Evolutionary conservation across 2,113 vertebrate genomes (phyloP), one percentile per base, ranked within the genome.

Genomic region (Leptobrachium leishanense): DNA sequence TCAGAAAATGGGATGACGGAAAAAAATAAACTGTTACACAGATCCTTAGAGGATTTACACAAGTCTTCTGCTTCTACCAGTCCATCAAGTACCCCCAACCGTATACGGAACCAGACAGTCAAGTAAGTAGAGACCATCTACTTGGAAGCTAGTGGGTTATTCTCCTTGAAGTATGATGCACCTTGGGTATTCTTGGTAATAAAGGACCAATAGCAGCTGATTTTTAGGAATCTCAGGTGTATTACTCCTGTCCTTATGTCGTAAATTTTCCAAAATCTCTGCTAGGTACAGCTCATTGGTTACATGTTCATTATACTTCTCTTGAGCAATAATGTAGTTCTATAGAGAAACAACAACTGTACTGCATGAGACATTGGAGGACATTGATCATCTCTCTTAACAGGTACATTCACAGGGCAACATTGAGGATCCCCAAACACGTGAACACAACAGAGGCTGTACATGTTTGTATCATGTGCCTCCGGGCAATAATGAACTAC

Each of bases 401-500:
- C 86, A 94, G 93, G 85, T 75, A 93, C 85, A 90, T 88, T 82
- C 93, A 93, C 88, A 95, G 94, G 88, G 96, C 92, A 85, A 86
- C 96, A 0, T 82, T 95, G 82, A 88, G 92, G 79, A 94, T 90
- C 83, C 90, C 94, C 0, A 92, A 92, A 43, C 86, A 92, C 0
- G 90, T 92, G 80, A 90, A 81, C 87, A 95, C 96, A 87, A 97
- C 95, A 87, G 97, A 98, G 0, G 98, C 98, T 0, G 94, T 98
- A 12, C 98, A 98, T 0, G 90, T 99, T 44, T 99, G 98, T 86
- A 97, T 99, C 71, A 98, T 99, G 97, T 99, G 97, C 46, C 88
- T 99, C 69, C 91, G 98, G 0, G 97, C 98, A 83, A 99, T 99
- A 90, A 99, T 99, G 97, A 99, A 99, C 88, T 99, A 99, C 83